These are phyloP conservation scores for Willisornis vidua DNA, from an alignment of 2,113 vertebrate species.

Conservation along the genomic window DNA sequence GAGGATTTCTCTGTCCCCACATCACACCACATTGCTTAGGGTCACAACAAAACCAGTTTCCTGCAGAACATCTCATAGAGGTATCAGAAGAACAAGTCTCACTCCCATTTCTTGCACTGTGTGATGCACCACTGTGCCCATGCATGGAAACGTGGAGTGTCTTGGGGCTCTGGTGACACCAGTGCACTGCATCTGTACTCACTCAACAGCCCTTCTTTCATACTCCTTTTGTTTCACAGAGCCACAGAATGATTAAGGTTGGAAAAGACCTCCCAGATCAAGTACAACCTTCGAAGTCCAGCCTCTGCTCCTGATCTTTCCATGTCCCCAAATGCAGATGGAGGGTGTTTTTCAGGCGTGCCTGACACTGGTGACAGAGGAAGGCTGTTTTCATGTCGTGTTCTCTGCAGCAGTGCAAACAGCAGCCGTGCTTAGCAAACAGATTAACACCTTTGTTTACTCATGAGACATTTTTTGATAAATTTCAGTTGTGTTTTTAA, in stretches of 20 bases:
- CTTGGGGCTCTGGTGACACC: not conserved
- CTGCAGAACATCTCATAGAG: not conserved
- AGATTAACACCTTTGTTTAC: slow-evolving; percentile 23
- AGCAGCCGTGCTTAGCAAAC: not conserved
- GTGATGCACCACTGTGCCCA: not conserved
- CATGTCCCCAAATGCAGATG: not conserved
- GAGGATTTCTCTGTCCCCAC: not conserved
- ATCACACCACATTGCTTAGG: not conserved
- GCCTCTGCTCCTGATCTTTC: not conserved
- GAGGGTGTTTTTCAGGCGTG: rapidly evolving
- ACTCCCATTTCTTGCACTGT: not conserved
- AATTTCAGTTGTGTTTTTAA: slow-evolving; percentile 16
- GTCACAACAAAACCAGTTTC: not conserved
- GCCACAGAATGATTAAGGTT: not conserved
- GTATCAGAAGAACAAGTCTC: too few species aligned
- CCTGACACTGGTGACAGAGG: not conserved
- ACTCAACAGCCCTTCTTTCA: not conserved
- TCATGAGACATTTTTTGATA: slow-evolving; percentile 38
- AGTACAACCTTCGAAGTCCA: not conserved
- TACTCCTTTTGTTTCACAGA: not conserved
- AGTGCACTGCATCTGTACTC: not conserved
- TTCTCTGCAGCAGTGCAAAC: not conserved
- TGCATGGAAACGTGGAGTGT: not conserved
- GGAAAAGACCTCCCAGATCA: not conserved
- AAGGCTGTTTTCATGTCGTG: not conserved